Evolutionary conservation across 2,797 vertebrate species (phyloP).

Genomic region (Chloroceryle inda): DNA sequence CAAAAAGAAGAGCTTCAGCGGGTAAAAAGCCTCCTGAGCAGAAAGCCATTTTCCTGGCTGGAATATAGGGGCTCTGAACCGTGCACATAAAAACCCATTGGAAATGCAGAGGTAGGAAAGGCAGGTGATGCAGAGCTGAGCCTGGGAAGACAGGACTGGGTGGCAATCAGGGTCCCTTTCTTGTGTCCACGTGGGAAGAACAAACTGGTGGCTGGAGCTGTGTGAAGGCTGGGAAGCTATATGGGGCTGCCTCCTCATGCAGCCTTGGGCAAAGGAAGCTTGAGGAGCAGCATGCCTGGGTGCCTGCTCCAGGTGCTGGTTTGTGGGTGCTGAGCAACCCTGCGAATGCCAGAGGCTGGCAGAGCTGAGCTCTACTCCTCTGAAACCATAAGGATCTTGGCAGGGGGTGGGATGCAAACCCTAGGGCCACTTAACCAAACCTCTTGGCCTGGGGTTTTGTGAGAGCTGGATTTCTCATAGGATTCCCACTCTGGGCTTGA

Average conservation of each 20-base stretch:
- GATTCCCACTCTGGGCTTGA: neutral
- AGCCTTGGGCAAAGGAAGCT: neutral
- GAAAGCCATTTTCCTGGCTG: neutral
- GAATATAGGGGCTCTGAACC: neutral
- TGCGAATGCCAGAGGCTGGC: rapidly evolving
- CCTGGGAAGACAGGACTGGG: neutral
- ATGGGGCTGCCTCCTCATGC: neutral
- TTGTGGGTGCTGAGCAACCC: neutral
- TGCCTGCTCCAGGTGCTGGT: neutral
- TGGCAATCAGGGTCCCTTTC: neutral
- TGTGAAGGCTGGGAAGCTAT: neutral
- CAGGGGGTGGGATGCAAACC: neutral
- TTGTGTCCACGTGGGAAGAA: neutral
- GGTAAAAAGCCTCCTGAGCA: neutral
- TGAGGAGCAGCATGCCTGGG: neutral
- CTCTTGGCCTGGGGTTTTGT: neutral
- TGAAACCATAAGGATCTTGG: neutral
- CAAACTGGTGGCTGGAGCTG: neutral
- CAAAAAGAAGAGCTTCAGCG: neutral
- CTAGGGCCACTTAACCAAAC: neutral
- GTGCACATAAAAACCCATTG: neutral
- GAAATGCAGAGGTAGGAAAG: neutral
- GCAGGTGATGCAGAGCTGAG: neutral
- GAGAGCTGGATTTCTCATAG: neutral
- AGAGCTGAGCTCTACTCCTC: neutral